phyloP scores from a whole-genome alignment of 2,113 vertebrate species.

The Synchiropus splendidus region DNA sequence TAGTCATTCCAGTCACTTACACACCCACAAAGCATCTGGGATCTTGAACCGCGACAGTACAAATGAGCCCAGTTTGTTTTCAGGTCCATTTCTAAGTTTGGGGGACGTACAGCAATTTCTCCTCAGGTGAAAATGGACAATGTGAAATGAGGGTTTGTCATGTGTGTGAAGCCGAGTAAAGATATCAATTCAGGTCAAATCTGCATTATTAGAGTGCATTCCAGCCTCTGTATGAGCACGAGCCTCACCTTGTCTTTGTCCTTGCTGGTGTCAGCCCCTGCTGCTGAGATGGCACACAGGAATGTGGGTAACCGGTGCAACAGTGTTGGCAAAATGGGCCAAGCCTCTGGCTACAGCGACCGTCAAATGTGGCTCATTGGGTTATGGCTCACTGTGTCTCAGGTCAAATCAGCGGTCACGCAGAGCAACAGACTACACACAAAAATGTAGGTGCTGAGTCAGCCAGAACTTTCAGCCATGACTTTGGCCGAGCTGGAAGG shows the following conservation, averaged over 20 bases:
- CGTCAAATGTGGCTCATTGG: conserved; percentile 37
- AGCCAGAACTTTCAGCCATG: conserved; percentile 40
- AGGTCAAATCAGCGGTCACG: conserved; percentile 43
- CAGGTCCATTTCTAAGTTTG: no score
- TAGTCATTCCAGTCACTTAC: no score
- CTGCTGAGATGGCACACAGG: conserved; percentile 27
- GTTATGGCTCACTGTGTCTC: conserved; percentile 37
- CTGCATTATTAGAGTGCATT: no score
- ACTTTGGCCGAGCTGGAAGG: conserved; percentile 18
- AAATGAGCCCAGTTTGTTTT: no score
- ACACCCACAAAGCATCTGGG: no score
- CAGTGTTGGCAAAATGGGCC: conserved; percentile 20
- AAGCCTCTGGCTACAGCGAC: conserved; percentile 13
- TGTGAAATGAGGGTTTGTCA: no score
- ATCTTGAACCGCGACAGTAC: no score
- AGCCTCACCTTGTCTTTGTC: conserved; percentile 25
- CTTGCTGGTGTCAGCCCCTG: conserved; percentile 20
- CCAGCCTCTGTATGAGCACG: no score
- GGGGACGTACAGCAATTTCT: no score
- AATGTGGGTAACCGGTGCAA: conserved; percentile 13
- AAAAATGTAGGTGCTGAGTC: conserved; percentile 35
- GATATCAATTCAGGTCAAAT: no score
- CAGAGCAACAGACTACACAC: conserved; percentile 36
- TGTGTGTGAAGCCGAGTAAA: no score
- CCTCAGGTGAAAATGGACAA: no score